Conservation (phyloP, 2,113 vertebrate species). For the Ameiurus melas region DNA sequence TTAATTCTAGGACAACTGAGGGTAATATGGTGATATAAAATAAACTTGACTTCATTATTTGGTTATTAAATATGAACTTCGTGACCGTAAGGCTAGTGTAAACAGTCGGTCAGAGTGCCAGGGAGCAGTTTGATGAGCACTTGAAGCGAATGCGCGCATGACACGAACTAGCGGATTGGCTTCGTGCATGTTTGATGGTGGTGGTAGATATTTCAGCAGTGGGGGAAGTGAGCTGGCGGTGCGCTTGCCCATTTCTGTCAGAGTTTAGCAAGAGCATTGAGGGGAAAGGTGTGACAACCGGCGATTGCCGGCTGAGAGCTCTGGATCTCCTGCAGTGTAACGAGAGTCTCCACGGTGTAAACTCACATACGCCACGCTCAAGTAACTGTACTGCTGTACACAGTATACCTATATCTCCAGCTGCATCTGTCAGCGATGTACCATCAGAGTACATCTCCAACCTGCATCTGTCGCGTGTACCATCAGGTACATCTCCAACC, state of each 20-base stretch:
- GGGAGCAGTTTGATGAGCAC: constrained; percentile 38
- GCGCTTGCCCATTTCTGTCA: constrained; percentile 82
- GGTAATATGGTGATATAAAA: background rate
- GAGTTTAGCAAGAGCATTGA: constrained; percentile 85
- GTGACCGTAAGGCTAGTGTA: constrained; percentile 12
- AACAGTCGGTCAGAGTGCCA: constrained; percentile 24
- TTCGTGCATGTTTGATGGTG: constrained; percentile 72
- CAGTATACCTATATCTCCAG: background rate
- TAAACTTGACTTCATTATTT: background rate
- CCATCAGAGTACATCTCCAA: background rate
- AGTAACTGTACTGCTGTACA: constrained; percentile 1
- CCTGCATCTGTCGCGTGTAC: background rate
- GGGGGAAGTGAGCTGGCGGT: constrained; percentile 77
- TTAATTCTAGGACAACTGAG: background rate
- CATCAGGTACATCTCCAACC: too few species aligned
- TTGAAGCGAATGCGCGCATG: constrained; percentile 56
- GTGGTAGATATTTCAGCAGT: constrained; percentile 78
- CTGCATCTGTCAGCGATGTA: background rate
- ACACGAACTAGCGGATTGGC: constrained; percentile 67
- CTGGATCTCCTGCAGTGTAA: constrained; percentile 63
- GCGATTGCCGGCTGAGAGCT: constrained; percentile 79
- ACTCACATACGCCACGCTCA: constrained; percentile 25
- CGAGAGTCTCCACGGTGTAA: constrained; percentile 49
- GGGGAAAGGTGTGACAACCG: constrained; percentile 77
- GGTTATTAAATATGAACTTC: background rate